A percentile compares a stretch with the other conserved stretches of the same genome.
These are phyloP conservation scores for Parazoanthus darwini DNA, from an alignment of 92 coral and sea anemone genomes.

Conservation along the genomic window DNA sequence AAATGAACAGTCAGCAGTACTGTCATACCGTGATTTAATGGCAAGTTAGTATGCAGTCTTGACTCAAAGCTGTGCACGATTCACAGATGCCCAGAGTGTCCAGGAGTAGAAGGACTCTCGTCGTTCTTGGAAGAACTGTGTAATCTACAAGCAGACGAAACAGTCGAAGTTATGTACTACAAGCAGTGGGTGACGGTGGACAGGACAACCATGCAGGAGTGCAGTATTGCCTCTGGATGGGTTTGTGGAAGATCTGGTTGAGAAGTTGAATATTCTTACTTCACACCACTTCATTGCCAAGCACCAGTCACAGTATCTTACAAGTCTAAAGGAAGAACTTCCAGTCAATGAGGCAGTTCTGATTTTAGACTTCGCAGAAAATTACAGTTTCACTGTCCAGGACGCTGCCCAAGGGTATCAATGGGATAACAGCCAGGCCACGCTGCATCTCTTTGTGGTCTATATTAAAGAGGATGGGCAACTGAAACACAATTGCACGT, in stretches of 20 bases:
- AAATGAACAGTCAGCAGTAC: neutral
- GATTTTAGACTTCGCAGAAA: no score
- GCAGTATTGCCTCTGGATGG: neutral
- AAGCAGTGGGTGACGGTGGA: slow-evolving; percentile 8
- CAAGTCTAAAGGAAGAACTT: slow-evolving; percentile 13
- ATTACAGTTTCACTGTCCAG: no score
- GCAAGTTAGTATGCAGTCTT: neutral
- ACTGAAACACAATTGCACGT: no score
- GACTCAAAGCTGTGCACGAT: neutral
- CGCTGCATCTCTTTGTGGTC: no score
- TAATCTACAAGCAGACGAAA: neutral
- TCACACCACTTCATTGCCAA: slow-evolving; percentile 29
- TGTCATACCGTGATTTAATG: neutral
- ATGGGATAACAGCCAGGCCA: no score
- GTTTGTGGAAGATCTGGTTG: neutral
- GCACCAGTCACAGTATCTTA: slow-evolving; percentile 17
- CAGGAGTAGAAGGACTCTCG: slow-evolving; percentile 15
- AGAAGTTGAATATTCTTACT: neutral
- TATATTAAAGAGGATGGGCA: no score
- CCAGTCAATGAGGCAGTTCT: neutral
- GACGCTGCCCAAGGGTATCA: no score
- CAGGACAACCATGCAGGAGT: neutral
- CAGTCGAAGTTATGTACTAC: neutral
- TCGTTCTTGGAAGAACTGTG: neutral
- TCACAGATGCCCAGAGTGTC: slow-evolving; percentile 19